These are phyloP conservation scores for Entomobrya proxima DNA, from an alignment of 2,888 invertebrate species.

Conservation along the genomic window DNA sequence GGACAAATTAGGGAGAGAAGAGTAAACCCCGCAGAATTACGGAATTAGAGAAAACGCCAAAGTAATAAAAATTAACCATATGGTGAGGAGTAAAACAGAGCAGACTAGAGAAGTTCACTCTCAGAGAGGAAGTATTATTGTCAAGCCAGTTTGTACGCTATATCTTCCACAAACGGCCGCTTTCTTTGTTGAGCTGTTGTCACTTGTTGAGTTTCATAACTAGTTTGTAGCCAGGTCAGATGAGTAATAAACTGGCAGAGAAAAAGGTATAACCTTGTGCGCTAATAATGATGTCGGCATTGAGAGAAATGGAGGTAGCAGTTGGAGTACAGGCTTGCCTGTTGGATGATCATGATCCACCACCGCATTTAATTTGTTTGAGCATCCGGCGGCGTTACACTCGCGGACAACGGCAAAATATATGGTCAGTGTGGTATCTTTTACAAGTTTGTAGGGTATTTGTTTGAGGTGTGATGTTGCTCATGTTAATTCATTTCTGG, in stretches of 20 bases:
- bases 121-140: neutral
- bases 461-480: neutral
- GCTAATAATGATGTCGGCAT: neutral
- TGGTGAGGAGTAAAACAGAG: too few relatives aligned
- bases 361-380: slow-evolving; percentile 25
- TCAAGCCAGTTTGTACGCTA: neutral
- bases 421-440: too few relatives aligned
- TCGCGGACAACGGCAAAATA: too few relatives aligned
- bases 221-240: neutral
- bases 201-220: slow-evolving; percentile 20
- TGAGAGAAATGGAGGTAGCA: neutral
- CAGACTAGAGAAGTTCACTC: slow-evolving; percentile 5
- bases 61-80: slow-evolving; percentile 33
- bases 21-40: slow-evolving; percentile 4
- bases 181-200: neutral
- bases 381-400: slow-evolving; percentile 18
- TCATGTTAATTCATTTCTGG: slow-evolving; percentile 3
- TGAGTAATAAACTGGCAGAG: neutral
- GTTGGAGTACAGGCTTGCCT: too few relatives aligned
- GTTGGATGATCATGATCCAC: neutral
- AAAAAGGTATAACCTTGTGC: neutral
- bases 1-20: neutral
- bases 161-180: neutral
- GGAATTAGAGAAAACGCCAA: slow-evolving; percentile 34
- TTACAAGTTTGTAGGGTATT: neutral